Conservation (phyloP, 1,140 invertebrate species). For the Scaptodrosophila lebanonensis region DNA sequence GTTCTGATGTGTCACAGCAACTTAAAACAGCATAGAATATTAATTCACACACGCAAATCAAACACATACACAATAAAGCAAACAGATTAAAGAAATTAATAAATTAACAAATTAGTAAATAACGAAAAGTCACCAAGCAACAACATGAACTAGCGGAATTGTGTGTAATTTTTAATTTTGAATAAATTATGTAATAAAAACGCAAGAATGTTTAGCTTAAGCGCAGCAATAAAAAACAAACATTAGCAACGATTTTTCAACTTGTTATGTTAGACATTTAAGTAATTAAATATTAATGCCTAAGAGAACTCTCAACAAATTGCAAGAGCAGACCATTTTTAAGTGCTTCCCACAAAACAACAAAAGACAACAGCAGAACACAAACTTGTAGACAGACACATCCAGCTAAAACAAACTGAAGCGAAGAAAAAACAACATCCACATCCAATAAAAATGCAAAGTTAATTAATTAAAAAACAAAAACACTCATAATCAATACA, state of each 20-base stretch:
- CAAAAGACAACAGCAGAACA: not conserved
- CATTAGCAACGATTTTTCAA: constrained; percentile 38
- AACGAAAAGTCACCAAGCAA: constrained; percentile 27
- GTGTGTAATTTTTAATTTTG: constrained; percentile 46
- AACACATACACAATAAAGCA: constrained; percentile 4
- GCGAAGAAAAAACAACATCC: constrained; percentile 16
- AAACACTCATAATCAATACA: not conserved
- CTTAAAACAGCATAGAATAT: no score
- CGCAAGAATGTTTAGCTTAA: constrained; percentile 51
- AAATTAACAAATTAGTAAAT: constrained; percentile 29
- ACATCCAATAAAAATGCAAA: constrained; percentile 64
- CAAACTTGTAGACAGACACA: constrained; percentile 26
- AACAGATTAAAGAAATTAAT: constrained; percentile 4
- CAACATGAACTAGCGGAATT: constrained; percentile 40
- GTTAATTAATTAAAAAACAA: constrained; percentile 53
- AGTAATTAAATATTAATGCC: constrained; percentile 45
- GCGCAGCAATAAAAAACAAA: constrained; percentile 37
- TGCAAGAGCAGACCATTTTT: constrained; percentile 46
- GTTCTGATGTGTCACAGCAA: constrained; percentile 15
- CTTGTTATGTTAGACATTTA: constrained; percentile 52
- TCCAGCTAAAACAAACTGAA: no score
- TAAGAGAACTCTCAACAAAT: constrained; percentile 32
- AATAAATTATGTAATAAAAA: constrained; percentile 21
- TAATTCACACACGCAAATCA: no score
- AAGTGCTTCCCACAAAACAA: constrained; percentile 48